Conservation (phyloP, 2,797 vertebrate species). For the Manis pentadactyla region DNA sequence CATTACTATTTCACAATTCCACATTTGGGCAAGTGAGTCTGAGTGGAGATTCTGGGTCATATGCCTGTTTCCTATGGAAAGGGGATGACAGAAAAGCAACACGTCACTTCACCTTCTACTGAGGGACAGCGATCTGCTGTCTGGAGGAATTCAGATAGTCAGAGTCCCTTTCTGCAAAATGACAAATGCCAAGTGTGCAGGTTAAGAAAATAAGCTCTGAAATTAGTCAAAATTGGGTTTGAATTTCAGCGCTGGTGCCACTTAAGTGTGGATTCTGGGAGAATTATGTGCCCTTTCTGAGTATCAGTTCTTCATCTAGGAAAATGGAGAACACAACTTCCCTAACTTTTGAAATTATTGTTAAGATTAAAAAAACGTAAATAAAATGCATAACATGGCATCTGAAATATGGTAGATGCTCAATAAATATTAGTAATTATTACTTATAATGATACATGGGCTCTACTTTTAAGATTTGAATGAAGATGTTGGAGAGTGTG, state of each 20-base stretch:
- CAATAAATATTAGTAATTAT: background rate
- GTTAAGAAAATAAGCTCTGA: background rate
- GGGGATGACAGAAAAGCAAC: background rate
- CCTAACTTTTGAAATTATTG: background rate
- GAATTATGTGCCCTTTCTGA: background rate
- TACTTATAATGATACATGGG: background rate
- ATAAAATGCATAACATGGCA: background rate
- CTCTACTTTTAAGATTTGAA: background rate
- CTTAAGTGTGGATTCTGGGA: background rate
- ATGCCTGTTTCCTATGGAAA: background rate
- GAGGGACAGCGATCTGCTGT: background rate
- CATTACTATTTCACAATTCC: background rate
- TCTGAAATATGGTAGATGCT: too few relatives aligned
- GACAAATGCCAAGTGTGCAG: background rate
- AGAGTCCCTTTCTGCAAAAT: background rate
- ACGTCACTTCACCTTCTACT: accelerated
- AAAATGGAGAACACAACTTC: background rate
- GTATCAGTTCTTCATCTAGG: background rate
- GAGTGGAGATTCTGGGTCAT: background rate
- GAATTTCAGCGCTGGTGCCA: background rate
- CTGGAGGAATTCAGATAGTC: background rate
- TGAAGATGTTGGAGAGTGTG: background rate
- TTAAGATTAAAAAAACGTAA: background rate
- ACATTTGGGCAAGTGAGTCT: background rate
- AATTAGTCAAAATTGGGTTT: background rate